Conservation (phyloP, 2,113 vertebrate genomes). For the Oreotrochilus melanogaster region DNA sequence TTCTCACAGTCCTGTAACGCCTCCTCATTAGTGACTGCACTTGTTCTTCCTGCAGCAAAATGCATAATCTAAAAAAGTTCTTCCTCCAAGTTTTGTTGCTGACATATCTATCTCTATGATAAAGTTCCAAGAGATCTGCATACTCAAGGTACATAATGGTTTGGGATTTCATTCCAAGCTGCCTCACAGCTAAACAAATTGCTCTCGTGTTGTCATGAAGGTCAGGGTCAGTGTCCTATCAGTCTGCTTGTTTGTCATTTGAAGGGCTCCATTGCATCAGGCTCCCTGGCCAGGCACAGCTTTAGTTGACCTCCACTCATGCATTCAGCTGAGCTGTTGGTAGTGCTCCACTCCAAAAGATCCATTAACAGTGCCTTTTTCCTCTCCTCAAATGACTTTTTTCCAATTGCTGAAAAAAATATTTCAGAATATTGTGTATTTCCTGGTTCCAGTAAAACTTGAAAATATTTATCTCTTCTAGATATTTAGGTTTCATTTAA, state of each 20-base stretch:
- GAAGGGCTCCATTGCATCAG: not conserved
- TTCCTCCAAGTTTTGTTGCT: not conserved
- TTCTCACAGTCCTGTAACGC: not conserved
- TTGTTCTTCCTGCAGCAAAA: conserved; percentile 19
- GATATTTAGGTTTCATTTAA: not conserved
- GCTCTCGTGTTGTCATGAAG: not conserved
- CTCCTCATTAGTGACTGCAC: not conserved
- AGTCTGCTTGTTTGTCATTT: not conserved
- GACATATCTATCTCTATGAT: not conserved
- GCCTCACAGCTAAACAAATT: not conserved
- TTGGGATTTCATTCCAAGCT: not conserved
- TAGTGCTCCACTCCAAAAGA: not conserved
- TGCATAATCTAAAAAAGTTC: not conserved
- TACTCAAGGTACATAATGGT: rapidly evolving
- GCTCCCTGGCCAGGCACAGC: not conserved
- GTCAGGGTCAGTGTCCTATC: not conserved
- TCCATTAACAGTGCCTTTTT: not conserved
- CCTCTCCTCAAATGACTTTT: not conserved
- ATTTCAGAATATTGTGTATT: not conserved
- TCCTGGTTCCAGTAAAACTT: not conserved
- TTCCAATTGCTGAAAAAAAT: not conserved
- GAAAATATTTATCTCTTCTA: not conserved
- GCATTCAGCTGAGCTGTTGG: not conserved
- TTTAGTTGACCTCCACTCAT: not conserved
- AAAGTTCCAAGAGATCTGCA: not conserved